phyloP scores from a whole-genome alignment of 2,113 vertebrate genomes.

The Nymphicus hollandicus region DNA sequence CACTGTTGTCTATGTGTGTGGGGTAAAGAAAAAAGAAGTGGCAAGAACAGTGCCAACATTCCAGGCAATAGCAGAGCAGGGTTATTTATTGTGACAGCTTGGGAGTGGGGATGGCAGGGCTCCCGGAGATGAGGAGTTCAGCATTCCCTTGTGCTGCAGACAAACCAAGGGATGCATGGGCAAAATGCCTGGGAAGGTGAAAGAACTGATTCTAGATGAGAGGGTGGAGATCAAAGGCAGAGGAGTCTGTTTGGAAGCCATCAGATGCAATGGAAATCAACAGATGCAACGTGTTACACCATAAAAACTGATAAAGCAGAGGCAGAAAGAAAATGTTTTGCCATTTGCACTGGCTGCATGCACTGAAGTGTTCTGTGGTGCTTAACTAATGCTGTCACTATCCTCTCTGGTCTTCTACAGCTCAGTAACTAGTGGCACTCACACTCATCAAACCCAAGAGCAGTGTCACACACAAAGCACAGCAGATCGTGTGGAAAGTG shows the following conservation, averaged over 20 bases:
- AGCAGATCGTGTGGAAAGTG: rapidly evolving
- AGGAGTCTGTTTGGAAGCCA: neutral
- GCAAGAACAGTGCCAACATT: neutral
- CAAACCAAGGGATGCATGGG: neutral
- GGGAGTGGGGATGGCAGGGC: neutral
- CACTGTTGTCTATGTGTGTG: rapidly evolving
- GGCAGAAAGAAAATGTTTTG: neutral
- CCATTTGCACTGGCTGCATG: neutral
- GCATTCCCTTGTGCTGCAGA: neutral
- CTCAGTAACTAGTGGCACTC: neutral
- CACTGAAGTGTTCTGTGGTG: neutral
- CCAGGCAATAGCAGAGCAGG: neutral
- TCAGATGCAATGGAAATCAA: neutral
- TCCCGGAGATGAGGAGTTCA: neutral
- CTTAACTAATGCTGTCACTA: neutral
- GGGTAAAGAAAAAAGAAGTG: neutral
- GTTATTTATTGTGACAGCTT: neutral
- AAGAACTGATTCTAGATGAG: neutral
- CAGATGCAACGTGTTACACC: neutral
- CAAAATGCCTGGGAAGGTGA: neutral
- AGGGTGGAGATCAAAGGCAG: neutral
- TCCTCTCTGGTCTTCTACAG: neutral
- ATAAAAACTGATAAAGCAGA: neutral
- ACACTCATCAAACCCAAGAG: neutral
- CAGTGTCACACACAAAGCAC: neutral